Conservation (phyloP, 2,888 invertebrate species). For the Andrena fulva region DNA sequence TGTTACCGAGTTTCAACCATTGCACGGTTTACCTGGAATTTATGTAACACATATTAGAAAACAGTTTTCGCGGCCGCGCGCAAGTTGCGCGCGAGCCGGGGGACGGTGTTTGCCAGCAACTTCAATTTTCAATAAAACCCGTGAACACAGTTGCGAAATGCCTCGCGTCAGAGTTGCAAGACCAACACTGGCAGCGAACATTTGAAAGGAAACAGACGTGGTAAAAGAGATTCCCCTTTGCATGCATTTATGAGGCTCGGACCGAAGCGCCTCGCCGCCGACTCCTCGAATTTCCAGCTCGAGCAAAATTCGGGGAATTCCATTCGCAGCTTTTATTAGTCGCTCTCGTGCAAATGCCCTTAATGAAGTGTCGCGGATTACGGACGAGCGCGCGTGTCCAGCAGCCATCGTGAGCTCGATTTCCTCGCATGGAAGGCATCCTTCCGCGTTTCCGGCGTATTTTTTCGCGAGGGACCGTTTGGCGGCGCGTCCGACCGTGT, state of each 20-base stretch:
- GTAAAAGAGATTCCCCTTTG: background rate
- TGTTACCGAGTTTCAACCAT: constrained; percentile 49
- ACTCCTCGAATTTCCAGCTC: background rate
- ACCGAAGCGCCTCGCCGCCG: too few species aligned
- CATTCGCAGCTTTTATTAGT: background rate
- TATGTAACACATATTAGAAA: constrained; percentile 50
- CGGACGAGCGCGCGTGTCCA: too few species aligned
- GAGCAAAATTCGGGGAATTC: background rate
- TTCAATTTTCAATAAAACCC: constrained; percentile 38
- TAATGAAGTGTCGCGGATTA: too few species aligned
- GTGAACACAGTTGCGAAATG: constrained; percentile 24
- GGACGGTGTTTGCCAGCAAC: constrained; percentile 15
- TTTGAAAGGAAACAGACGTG: background rate
- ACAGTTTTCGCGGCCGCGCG: constrained; percentile 15
- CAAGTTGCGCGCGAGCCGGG: background rate
- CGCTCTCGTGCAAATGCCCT: too few species aligned
- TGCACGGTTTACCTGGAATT: constrained; percentile 51
- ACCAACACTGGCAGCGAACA: background rate
- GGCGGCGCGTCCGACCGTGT: background rate
- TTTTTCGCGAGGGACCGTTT: too few species aligned
- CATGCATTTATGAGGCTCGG: background rate
- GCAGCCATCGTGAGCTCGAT: too few species aligned
- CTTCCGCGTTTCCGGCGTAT: too few species aligned
- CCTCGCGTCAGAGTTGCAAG: background rate
- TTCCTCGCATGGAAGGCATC: too few species aligned